Evolutionary conservation across 2,797 vertebrate genomes (phyloP).

Genomic region (Myotis daubentonii): DNA sequence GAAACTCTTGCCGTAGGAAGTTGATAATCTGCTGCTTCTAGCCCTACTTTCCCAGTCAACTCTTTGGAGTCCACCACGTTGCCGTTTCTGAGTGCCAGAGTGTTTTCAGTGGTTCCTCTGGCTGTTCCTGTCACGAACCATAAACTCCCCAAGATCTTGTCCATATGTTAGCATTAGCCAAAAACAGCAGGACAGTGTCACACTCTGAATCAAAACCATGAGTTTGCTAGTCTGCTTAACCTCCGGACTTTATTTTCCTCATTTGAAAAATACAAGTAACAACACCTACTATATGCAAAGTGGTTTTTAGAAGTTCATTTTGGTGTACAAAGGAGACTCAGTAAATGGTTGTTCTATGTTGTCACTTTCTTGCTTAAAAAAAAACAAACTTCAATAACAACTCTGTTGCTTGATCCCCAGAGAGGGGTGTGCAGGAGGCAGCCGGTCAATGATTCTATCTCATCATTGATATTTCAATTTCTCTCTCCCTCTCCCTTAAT

Average conservation of each 20-base stretch:
- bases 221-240: background rate
- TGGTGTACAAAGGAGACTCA: background rate
- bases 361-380: background rate
- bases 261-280: constrained; percentile 39
- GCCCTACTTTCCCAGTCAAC: background rate
- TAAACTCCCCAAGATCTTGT: background rate
- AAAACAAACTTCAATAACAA: background rate
- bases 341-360: background rate
- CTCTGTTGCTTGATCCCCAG: background rate
- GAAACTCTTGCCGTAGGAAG: background rate
- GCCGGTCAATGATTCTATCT: too few relatives aligned
- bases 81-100: background rate
- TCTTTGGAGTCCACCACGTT: background rate
- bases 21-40: background rate
- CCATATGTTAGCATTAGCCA: background rate
- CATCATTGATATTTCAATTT: too few relatives aligned
- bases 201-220: background rate
- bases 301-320: background rate
- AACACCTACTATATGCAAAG: background rate
- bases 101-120: constrained; percentile 28
- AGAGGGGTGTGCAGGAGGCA: too few relatives aligned
- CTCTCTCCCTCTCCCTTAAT: too few relatives aligned
- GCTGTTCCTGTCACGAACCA: background rate
- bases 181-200: background rate
- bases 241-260: constrained; percentile 15